Conservation (phyloP, 1,140 invertebrate species). For the Sipha flava region DNA sequence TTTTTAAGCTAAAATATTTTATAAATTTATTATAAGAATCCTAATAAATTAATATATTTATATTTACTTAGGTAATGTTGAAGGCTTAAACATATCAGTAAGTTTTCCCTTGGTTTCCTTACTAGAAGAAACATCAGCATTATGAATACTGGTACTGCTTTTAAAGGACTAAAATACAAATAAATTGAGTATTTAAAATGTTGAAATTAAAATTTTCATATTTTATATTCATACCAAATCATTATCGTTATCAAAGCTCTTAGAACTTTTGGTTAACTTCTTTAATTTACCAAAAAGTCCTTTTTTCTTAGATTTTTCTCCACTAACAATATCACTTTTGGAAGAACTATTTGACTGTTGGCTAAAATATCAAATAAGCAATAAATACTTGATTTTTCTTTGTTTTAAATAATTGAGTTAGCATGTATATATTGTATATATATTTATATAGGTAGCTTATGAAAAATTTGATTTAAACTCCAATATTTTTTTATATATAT, state of each 20-base stretch:
- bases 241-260: slow-evolving; percentile 55
- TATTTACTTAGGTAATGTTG: slow-evolving; percentile 21
- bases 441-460: no score
- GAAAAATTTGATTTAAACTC: no score
- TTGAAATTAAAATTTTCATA: background rate
- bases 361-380: slow-evolving; percentile 44
- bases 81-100: background rate
- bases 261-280: slow-evolving; percentile 68
- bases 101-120: background rate
- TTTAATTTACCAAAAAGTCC: slow-evolving; percentile 74
- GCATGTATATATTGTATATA: no score
- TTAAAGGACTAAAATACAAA: background rate
- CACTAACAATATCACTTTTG: slow-evolving; percentile 65
- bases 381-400: background rate
- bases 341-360: slow-evolving; percentile 73
- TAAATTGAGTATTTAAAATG: background rate
- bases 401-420: no score
- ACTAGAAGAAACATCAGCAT: background rate
- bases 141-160: slow-evolving; percentile 5
- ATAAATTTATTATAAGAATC: background rate
- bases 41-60: background rate
- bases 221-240: background rate
- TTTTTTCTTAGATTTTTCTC: slow-evolving; percentile 71
- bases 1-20: slow-evolving; percentile 2
- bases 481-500: no score